Base-by-base conservation (phyloP, 2,797 vertebrate genomes). In the Pseudochirops cupreus region DNA sequence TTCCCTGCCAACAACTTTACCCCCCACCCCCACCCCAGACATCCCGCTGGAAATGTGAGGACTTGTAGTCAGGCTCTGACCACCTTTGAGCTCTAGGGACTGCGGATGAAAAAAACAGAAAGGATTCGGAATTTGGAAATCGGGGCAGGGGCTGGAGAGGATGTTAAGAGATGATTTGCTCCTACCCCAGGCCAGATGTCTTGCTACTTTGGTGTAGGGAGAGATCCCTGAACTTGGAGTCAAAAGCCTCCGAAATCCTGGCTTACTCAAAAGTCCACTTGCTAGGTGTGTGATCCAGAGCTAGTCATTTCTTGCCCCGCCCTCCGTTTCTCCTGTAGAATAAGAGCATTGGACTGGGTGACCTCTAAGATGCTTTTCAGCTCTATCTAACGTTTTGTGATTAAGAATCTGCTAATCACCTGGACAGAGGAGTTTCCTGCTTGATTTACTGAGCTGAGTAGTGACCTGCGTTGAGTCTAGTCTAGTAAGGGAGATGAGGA, bases 1-100 rank as follows among this genome's bases (percentile, higher is more conserved):
- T 9, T 67, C 0, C 2, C 13, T 11, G 14, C 21, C 16, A 0
- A 4, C n/a, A 9, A 2, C 18, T 2, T 16, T 2, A 91, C n/a
- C 24, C 5, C 55, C 55, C 14, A 52, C 13, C 55, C 55, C 1
- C 28, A 0, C 26, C 31, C 24, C 21, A 11, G 59, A 18, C 3
- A 31, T 2, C 54, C 16, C 0, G 1, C 55, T 56, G 92, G 57
- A 67, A 56, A 50, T 28, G 16, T 5, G 89, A 57, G 95, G 54
- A 39, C 54, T 55, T 53, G 94, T 4, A 5, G 54, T 87, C 18
- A 16, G 3, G 3, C 54, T 55, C 67, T 56, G 54, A 58, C 5
- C 93, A 24, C 33, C 90, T 50, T 33, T 1, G 58, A 54, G n/a
- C 46, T 91, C 87, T 52, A 1, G 55, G 67, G 39, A 33, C 54